Evolutionary conservation across 1,140 invertebrate genomes (phyloP), one percentile per base, ranked within the genome.

Genomic region (Ericerus pela): DNA sequence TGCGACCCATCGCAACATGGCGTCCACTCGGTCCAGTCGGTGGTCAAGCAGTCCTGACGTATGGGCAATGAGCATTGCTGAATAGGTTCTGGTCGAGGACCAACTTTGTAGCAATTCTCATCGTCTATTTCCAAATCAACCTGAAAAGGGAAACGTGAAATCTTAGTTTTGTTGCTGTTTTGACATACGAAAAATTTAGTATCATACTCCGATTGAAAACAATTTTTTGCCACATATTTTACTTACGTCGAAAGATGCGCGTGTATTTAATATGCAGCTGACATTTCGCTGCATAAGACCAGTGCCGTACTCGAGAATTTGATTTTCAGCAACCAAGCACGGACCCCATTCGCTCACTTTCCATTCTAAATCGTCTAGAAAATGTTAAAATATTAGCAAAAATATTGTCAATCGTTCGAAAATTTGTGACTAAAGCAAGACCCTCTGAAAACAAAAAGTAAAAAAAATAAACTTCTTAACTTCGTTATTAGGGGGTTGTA

Each of bases 301-400:
- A 8, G 43, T 53, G 55, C 54, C 60, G 22, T 59, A 57, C 8
- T 53, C 20, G 1, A 55, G 47, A 1, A 47, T 47, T 12, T 28
- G 58, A 38, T 61, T 56, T n/a, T 54, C 54, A 6, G 58, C 51
- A 31, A 30, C 51, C 1, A 58, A 57, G 36, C 65, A 66, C 1
- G 64, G 62, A n/a, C 64, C 64, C 67, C 65, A 68, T 47, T 66
- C 61, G 1, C 62, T 62, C 11, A 63, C 60, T 51, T 65, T 60
- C 67, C 67, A 68, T 56, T 66, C 62, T 27, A 68, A 60, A 30
- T 65, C 63, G 31, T 68, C 67, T 68, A 57, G 16, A 58, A 52
- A 47, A 22, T 16, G 28, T 16, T 5, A 6, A 27, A n/a, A n/a
- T n/a, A n/a, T n/a, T n/a, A n/a, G n/a, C n/a, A n/a, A n/a, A n/a